Base-by-base conservation (phyloP, 2,113 vertebrate genomes). In the Seriola dumerili region DNA sequence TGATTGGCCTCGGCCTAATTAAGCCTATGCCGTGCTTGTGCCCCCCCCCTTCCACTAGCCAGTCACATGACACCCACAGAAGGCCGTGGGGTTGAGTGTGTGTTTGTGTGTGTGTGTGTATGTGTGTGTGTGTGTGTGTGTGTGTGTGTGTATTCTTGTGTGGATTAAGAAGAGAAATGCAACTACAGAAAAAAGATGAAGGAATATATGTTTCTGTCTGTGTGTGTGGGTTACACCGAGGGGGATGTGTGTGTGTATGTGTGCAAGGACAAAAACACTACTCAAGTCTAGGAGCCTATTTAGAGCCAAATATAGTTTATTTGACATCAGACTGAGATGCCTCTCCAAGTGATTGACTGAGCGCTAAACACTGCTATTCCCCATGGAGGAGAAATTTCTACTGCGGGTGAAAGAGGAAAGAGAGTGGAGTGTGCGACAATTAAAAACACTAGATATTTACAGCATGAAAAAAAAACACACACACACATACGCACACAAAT, bases 1-100 rank as follows among this genome's bases (percentile, higher is more conserved):
- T 85, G 61, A 89, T 77, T 90, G 86, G 83, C 67, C 78, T 90
- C 64, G 58, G 85, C 72, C 59, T 92, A 91, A 93, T 91, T 87
- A 92, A 87, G 63, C 74, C 13, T 42, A 70, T 62, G 29, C 66
- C 78, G 63, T 81, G 83, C 64, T 74, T 8, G 36, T 52, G 44
- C 70, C 76, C 50, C 46, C 62, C 80, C 73, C 64, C 83, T 80
- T 66, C 68, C 67, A 82, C 62, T 61, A 55, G 54, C 44, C 21
- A 23, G 58, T 83, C 84, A 85, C 68, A 84, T 81, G 85, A 88
- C 73, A 58, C 63, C 66, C 71, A 68, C 72, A 77, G 34, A 50
- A 70, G 73, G 61, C 61, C 61, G 46, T 5, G 44, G 32, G 63
- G 76, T 48, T 70, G 61, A 63, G n/a, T 21, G 4, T 5, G 32